phyloP scores from a whole-genome alignment of 2,797 vertebrate genomes.

The Echeneis naucrates region DNA sequence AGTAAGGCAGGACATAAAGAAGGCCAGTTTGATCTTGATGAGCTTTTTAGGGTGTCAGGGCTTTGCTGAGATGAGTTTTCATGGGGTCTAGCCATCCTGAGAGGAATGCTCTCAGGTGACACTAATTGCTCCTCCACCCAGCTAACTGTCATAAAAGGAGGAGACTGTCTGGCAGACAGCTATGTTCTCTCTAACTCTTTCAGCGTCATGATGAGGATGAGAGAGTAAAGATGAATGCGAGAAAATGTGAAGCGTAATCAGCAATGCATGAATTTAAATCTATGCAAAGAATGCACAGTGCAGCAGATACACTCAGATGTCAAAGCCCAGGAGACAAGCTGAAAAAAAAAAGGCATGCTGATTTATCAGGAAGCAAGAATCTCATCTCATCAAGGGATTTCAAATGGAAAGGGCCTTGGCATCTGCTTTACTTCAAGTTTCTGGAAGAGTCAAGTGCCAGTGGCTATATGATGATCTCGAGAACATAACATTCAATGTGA shows the following conservation, averaged over 20 bases:
- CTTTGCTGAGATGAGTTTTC: slow-evolving; percentile 82
- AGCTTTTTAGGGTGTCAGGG: slow-evolving; percentile 80
- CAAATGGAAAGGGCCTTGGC: slow-evolving; percentile 28
- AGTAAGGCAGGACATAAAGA: slow-evolving; percentile 80
- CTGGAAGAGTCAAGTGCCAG: not conserved
- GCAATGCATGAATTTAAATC: slow-evolving; percentile 79
- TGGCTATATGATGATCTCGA: slow-evolving; percentile 11
- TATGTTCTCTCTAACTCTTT: slow-evolving; percentile 59
- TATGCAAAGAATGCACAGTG: slow-evolving; percentile 73
- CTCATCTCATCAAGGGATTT: slow-evolving; percentile 49
- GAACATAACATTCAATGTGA: slow-evolving; percentile 29
- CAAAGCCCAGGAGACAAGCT: slow-evolving; percentile 18
- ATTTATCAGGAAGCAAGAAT: slow-evolving; percentile 56
- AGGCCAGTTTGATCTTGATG: slow-evolving; percentile 82
- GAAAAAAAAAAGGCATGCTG: slow-evolving; percentile 20
- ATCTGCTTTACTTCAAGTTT: not conserved
- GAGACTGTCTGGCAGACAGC: slow-evolving; percentile 66
- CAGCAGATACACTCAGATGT: slow-evolving; percentile 66
- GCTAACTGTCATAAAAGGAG: slow-evolving; percentile 77
- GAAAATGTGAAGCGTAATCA: slow-evolving; percentile 70
- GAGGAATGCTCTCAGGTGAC: slow-evolving; percentile 84
- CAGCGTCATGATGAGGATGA: slow-evolving; percentile 64
- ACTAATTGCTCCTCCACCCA: slow-evolving; percentile 84
- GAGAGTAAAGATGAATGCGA: slow-evolving; percentile 53
- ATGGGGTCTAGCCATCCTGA: slow-evolving; percentile 64